Evolutionary conservation across 2,888 invertebrate species (phyloP), one percentile per base, ranked within the genome.

Genomic region (Aspidapion aeneum): DNA sequence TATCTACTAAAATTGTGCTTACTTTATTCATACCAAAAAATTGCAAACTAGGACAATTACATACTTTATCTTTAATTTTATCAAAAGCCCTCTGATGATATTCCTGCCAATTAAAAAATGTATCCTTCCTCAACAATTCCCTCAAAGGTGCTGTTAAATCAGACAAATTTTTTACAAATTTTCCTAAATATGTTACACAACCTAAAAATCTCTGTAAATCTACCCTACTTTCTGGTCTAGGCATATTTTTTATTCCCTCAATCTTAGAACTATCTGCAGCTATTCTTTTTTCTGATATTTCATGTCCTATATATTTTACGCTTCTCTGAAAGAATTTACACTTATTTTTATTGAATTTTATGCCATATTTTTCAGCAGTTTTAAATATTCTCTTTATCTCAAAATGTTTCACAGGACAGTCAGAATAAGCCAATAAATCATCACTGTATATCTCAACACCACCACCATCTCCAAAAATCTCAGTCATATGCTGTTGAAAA

Each of bases 141-240:
- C 57, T 18, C 5, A 74, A 59, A 0, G 69, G 65, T 35, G 69
- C 63, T 5, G 71, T 66, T 55, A 66, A 54, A 18, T 70, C 66
- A 9, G 72, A 70, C 21, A 69, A 59, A 59, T 72, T 71, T 0
- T 68, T 66, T 16, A 73, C 63, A 58, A 69, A 73, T 65, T 69
- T 72, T 7, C 65, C 70, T 16, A 67, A 62, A 58, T 68, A 73
- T 21, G 70, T 73, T 0, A 72, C 64, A 57, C 67, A 66, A 0
- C 72, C 70, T 3, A 73, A 50, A 69, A 72, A 66, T 55, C 61
- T 61, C 22, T 66, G 66, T 9, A 68, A 18, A 22, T 69, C 65
- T 58, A 59, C 59, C 7, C 7, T 19, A 52, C 19, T 52, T 52
- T 19, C 52, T 21, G 61, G 61, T 21, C 35, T 56, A 2, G 61